A percentile compares a stretch with the other conserved stretches of the same genome.
Conservation (phyloP, 2,888 invertebrate species). For the Plebejus anna region DNA sequence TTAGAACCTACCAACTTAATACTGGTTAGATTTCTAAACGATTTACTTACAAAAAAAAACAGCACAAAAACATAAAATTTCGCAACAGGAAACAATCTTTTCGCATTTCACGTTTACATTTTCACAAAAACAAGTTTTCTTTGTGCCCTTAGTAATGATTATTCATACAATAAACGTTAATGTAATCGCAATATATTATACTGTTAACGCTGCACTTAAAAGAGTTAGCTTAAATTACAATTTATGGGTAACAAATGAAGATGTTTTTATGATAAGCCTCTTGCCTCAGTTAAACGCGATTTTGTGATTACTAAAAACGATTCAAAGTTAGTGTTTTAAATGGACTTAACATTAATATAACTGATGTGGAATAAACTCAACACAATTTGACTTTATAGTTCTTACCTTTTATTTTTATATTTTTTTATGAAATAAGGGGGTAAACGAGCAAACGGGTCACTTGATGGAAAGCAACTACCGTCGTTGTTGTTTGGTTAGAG, state of each 20-base stretch:
- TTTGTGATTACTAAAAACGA: not conserved
- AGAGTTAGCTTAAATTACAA: slow-evolving; percentile 24
- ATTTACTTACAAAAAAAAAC: too few species aligned
- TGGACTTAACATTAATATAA: not conserved
- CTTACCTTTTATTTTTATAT: too few species aligned
- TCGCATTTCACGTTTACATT: not conserved
- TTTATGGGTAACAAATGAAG: slow-evolving; percentile 20
- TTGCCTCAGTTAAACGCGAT: not conserved
- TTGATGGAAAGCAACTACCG: too few species aligned
- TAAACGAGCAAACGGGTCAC: too few species aligned
- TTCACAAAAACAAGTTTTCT: not conserved
- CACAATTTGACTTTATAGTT: too few species aligned
- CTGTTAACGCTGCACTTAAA: slow-evolving; percentile 16
- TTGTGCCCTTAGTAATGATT: not conserved
- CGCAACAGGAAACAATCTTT: not conserved
- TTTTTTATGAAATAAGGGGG: too few species aligned
- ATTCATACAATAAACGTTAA: slow-evolving; percentile 6
- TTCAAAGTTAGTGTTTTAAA: not conserved
- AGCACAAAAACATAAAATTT: not conserved
- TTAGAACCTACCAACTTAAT: too few species aligned
- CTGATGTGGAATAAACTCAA: too few species aligned
- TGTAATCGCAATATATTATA: not conserved
- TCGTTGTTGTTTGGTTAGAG: too few species aligned
- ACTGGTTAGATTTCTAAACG: too few species aligned
- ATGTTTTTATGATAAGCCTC: slow-evolving; percentile 13